phyloP scores from a whole-genome alignment of 1,140 invertebrate species.

The Pararge aegeria region DNA sequence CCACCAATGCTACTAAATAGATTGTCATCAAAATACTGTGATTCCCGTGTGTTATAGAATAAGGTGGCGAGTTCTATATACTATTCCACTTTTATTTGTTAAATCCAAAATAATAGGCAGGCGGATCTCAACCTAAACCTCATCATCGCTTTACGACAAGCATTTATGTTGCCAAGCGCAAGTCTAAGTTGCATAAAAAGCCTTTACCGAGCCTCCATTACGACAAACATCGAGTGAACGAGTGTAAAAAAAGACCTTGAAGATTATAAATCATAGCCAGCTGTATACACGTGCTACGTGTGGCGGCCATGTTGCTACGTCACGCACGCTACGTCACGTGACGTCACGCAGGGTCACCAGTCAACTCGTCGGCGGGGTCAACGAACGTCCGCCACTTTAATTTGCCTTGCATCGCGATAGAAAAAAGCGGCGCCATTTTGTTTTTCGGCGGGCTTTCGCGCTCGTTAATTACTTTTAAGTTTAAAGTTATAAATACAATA shows the following conservation, averaged over 20 bases:
- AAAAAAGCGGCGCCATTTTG: constrained; percentile 61
- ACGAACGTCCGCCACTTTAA: constrained; percentile 72
- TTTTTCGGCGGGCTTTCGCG: constrained; percentile 41
- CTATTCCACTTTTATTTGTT: too few species aligned
- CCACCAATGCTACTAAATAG: too few species aligned
- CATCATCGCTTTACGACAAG: too few species aligned
- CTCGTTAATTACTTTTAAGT: constrained; percentile 37
- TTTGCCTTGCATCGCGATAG: constrained; percentile 60
- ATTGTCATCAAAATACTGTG: too few species aligned
- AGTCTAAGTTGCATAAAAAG: background rate
- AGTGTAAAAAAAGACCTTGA: constrained; percentile 65
- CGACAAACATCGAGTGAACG: constrained; percentile 41
- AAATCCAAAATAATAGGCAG: too few species aligned
- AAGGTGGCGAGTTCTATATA: too few species aligned
- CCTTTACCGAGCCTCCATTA: constrained; percentile 16
- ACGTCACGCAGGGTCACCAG: constrained; percentile 48
- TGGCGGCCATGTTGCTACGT: constrained; percentile 48
- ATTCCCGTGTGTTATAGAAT: too few species aligned
- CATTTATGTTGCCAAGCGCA: too few species aligned
- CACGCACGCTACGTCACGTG: constrained; percentile 53
- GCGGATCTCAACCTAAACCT: too few species aligned
- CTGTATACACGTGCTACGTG: constrained; percentile 41
- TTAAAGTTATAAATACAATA: background rate
- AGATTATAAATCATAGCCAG: constrained; percentile 59
- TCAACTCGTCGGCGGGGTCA: constrained; percentile 54